Percentiles rank a stretch among this genome's conserved stretches.
Evolutionary conservation across 2,888 invertebrate genomes (phyloP).

Genomic region (Resseliella maxima): DNA sequence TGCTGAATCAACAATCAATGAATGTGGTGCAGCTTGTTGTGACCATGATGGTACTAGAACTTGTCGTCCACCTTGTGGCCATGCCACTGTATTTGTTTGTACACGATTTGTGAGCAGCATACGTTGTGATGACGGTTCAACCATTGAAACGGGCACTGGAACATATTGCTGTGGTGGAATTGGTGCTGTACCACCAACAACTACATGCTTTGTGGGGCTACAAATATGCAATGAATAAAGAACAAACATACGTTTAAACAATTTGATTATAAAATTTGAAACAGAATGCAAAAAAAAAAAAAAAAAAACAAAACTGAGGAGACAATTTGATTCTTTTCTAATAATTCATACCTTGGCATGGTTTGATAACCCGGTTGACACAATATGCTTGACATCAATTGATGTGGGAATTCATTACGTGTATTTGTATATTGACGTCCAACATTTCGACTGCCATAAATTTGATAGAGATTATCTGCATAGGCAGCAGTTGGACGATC

Average conservation of each 20-base stretch:
- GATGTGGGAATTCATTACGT: constrained; percentile 87
- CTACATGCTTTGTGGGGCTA: constrained; percentile 70
- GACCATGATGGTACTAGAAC: constrained; percentile 89
- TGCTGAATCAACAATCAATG: constrained; percentile 81
- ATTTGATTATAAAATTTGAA: too few species aligned
- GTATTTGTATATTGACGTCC: constrained; percentile 76
- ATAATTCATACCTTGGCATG: constrained; percentile 71
- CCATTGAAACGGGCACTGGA: constrained; percentile 86
- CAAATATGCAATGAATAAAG: neutral
- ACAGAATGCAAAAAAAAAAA: too few species aligned
- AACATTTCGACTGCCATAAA: constrained; percentile 76
- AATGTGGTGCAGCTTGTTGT: constrained; percentile 78
- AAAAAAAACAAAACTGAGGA: too few species aligned
- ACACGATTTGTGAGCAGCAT: constrained; percentile 76
- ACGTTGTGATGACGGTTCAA: constrained; percentile 84
- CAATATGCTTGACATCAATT: constrained; percentile 92
- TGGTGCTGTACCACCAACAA: constrained; percentile 69
- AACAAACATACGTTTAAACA: neutral
- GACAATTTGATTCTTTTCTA: neutral
- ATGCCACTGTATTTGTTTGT: constrained; percentile 67
- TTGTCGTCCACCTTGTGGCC: constrained; percentile 72
- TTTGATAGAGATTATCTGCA: constrained; percentile 76
- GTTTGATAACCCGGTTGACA: constrained; percentile 92
- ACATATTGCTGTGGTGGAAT: constrained; percentile 83
- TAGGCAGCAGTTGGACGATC: constrained; percentile 80